Percentiles rank a stretch among this genome's conserved stretches.
Conservation (phyloP, 1,140 invertebrate genomes). For the Caenorhabditis briggsae region DNA sequence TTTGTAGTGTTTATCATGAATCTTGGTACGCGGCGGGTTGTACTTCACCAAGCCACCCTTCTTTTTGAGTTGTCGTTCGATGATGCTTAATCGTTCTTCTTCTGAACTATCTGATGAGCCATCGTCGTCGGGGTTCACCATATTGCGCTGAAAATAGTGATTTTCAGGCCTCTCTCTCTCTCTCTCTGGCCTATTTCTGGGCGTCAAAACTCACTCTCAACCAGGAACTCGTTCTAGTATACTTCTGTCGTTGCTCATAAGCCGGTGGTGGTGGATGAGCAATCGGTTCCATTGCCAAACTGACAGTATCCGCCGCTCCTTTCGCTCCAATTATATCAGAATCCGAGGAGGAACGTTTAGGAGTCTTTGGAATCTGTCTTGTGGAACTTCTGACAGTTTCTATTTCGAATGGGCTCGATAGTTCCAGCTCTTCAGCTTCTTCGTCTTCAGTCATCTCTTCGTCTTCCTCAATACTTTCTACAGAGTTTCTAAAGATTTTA, state of each 20-base stretch:
- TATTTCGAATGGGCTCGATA: conserved; percentile 22
- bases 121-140: conserved; percentile 22
- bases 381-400: conserved; percentile 1
- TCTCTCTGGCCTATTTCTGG: too few relatives aligned
- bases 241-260: not conserved
- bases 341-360: not conserved
- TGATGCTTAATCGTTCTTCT: conserved; percentile 22
- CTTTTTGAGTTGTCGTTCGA: conserved; percentile 56
- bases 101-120: conserved; percentile 28
- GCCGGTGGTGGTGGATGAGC: not conserved
- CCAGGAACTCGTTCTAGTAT: conserved; percentile 21
- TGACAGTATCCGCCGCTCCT: not conserved
- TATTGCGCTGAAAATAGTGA: conserved; percentile 9
- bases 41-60: conserved; percentile 57
- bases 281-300: not conserved
- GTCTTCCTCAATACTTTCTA: conserved; percentile 19
- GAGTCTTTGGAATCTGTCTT: not conserved
- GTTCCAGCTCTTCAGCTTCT: conserved; percentile 7
- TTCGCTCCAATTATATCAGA: conserved; percentile 4
- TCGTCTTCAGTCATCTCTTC: conserved; percentile 5
- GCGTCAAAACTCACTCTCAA: not conserved
- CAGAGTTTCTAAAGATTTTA: not conserved
- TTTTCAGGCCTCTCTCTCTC: not conserved
- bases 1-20: conserved; percentile 54
- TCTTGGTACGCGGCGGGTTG: conserved; percentile 43